Evolutionary conservation across 1,140 invertebrate genomes (phyloP), one percentile per base, ranked within the genome.

Genomic region (Musca domestica): DNA sequence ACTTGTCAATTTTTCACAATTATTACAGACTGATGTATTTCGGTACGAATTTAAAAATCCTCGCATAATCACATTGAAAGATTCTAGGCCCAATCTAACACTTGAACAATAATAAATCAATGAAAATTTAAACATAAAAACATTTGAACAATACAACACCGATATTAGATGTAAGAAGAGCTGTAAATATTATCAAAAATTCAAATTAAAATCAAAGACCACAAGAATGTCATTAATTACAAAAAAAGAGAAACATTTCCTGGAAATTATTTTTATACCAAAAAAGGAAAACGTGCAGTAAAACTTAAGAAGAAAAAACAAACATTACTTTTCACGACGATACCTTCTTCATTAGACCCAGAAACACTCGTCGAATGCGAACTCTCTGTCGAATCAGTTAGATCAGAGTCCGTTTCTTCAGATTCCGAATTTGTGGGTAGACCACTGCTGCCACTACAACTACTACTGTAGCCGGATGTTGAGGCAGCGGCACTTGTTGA

Each of bases 331-430:
- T n/a, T 64, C 46, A 46, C 52, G 52, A 46, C 30, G 23, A 49
- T 72, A 72, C 71, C 71, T 72, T 70, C 70, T 56, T 25, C 71
- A 58, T 80, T 30, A 30, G 27, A 30, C 27, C 9, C 75, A 22
- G 76, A 75, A 68, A 81, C 70, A 71, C 79, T 81, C 56, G 79
- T 81, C 66, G 77, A 78, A 74, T 81, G 79, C 67, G 79, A 81
- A 74, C 79, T 81, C 67, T 81, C 80, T 70, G 79, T 81, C 20
- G 80, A 81, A 72, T 81, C 80, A 64, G 77, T 81, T 52, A 78
- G 72, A 70, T 81, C 79, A 66, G 78, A 75, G 68, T 81, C 80
- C 67, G 71, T 82, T 69, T 77, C 78, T 69, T 74, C 73, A 67
- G 71, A 74, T 68, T 72, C 71, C 49, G 66, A 47, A 61, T 61